Evolutionary conservation across 2,797 vertebrate species (phyloP).

Genomic region (Lagocephalus sceleratus): DNA sequence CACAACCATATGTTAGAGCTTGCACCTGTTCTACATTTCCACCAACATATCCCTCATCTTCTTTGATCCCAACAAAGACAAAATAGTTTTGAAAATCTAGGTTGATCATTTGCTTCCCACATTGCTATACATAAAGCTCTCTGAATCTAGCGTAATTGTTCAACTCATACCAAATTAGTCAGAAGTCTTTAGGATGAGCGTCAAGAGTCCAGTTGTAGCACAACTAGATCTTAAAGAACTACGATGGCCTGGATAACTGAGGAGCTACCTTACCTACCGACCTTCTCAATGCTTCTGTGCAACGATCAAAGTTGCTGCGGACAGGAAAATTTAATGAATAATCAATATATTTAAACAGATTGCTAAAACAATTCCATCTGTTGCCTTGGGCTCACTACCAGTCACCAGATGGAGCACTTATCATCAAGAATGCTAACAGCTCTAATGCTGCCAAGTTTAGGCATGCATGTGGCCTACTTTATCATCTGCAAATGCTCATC

Average conservation of each 20-base stretch:
- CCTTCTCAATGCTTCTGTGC: conserved; percentile 35
- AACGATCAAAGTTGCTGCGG: conserved; percentile 35
- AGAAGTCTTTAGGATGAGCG: too few species aligned
- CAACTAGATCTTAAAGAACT: not conserved
- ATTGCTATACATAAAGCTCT: too few species aligned
- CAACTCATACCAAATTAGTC: too few species aligned
- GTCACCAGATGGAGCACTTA: conserved; percentile 74
- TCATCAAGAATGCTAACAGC: conserved; percentile 75
- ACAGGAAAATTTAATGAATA: conserved; percentile 71
- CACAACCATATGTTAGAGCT: too few species aligned
- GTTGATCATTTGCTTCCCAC: too few species aligned
- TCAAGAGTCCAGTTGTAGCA: too few species aligned
- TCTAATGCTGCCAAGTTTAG: conserved; percentile 68
- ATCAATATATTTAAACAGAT: conserved; percentile 81
- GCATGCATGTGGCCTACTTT: conserved; percentile 45
- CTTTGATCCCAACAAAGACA: too few species aligned
- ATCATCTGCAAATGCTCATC: conserved; percentile 36
- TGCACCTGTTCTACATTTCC: too few species aligned
- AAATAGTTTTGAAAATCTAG: too few species aligned
- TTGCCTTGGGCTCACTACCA: conserved; percentile 68
- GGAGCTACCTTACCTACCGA: conserved; percentile 48
- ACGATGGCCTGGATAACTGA: conserved; percentile 5
- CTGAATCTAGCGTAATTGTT: too few species aligned
- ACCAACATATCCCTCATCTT: too few species aligned
- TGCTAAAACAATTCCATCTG: conserved; percentile 83